Evolutionary conservation across 2,888 invertebrate species (phyloP).

Genomic region (Xestobium rufovillosum): DNA sequence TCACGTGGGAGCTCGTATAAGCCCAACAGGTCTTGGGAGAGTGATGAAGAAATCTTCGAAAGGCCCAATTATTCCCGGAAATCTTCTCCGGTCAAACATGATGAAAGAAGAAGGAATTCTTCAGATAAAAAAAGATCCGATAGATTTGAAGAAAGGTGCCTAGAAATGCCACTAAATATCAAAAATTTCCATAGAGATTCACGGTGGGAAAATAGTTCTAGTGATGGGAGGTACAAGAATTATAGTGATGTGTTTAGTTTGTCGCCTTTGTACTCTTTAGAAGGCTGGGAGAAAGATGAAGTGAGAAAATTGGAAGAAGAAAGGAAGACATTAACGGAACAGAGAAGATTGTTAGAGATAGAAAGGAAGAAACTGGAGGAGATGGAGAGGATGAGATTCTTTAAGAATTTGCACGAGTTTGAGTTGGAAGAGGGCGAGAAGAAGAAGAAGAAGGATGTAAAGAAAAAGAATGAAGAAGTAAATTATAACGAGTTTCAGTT

Average conservation of each 20-base stretch:
- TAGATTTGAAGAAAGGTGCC: not conserved
- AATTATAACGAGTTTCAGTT: too few species aligned
- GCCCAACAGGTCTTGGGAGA: constrained; percentile 31
- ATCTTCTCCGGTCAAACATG: not conserved
- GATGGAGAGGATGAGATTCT: not conserved
- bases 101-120: not conserved
- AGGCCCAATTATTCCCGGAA: constrained; percentile 9
- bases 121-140: not conserved
- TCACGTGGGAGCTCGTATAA: constrained; percentile 12
- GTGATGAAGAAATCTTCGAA: constrained; percentile 31
- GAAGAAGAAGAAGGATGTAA: too few species aligned
- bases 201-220: too few species aligned
- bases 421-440: too few species aligned
- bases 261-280: too few species aligned
- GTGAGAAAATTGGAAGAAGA: not conserved
- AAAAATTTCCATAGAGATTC: constrained; percentile 8
- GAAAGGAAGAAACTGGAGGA: constrained; percentile 3
- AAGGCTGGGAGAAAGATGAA: not conserved
- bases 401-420: constrained; percentile 2
- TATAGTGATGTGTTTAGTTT: too few species aligned
- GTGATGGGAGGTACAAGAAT: too few species aligned
- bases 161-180: constrained; percentile 16
- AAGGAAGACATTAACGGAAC: not conserved
- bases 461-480: too few species aligned
- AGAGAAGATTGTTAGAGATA: not conserved